phyloP scores from a whole-genome alignment of 2,888 invertebrate species.

The Malthinus flaveolus region DNA sequence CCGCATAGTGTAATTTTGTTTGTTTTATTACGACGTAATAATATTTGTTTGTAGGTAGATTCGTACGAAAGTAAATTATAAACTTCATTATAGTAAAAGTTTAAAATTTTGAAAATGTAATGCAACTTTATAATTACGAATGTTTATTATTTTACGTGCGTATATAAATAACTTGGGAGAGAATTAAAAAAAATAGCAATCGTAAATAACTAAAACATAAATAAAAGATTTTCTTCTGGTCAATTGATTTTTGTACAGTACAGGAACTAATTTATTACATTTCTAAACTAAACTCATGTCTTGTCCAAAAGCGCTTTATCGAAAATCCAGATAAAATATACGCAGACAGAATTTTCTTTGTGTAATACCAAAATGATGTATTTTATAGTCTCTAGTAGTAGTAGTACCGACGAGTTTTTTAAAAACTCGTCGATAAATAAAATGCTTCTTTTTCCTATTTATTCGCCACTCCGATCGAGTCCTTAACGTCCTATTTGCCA shows the following conservation, averaged over 20 bases:
- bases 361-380: slow-evolving; percentile 9
- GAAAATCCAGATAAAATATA: slow-evolving; percentile 19
- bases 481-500: no score
- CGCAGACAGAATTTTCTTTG: slow-evolving; percentile 15
- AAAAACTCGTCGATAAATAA: slow-evolving; percentile 1
- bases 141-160: no score
- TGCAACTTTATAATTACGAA: no score
- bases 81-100: background rate
- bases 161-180: no score
- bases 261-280: slow-evolving; percentile 21
- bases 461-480: no score
- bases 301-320: slow-evolving; percentile 14
- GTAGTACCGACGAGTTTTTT: background rate
- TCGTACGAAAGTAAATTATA: background rate
- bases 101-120: no score
- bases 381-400: slow-evolving; percentile 2
- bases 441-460: background rate
- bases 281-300: slow-evolving; percentile 11
- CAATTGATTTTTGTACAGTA: slow-evolving; percentile 17
- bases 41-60: background rate
- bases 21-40: background rate
- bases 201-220: slow-evolving; percentile 16
- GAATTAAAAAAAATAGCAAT: background rate
- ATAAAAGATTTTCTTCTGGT: slow-evolving; percentile 20
- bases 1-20: background rate